Evolutionary conservation across 2,113 vertebrate genomes (phyloP).

Genomic region (Campylomormyrus numenius): DNA sequence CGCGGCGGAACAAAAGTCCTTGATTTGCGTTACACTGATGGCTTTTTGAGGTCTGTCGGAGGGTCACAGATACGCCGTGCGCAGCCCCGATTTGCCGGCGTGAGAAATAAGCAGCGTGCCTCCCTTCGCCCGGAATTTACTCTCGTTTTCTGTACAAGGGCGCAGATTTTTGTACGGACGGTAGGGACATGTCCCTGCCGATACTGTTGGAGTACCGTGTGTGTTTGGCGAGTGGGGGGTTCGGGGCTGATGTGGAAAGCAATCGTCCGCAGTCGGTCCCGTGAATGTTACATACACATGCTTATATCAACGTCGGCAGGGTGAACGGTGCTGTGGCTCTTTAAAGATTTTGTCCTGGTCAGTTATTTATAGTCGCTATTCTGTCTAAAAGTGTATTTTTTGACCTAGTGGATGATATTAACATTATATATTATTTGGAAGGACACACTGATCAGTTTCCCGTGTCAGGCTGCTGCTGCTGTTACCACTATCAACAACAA

Average conservation of each 20-base stretch:
- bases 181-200: not conserved
- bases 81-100: not conserved
- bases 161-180: not conserved
- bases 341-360: not conserved
- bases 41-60: not conserved
- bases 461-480: not conserved
- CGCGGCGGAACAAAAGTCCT: not conserved
- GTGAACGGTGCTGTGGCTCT: not conserved
- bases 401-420: not conserved
- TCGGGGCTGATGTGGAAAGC: not conserved
- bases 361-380: not conserved
- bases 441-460: not conserved
- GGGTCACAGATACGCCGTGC: not conserved
- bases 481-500: not conserved
- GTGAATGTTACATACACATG: not conserved
- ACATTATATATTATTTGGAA: not conserved
- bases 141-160: not conserved
- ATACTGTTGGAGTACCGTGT: not conserved
- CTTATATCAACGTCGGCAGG: not conserved
- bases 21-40: not conserved
- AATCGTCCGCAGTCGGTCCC: not conserved
- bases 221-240: not conserved
- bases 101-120: not conserved
- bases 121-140: not conserved
- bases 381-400: not conserved